Evolutionary conservation across 2,797 vertebrate species (phyloP), one percentile per base, ranked within the genome.

Genomic region (Orientallactaga sibirica): DNA sequence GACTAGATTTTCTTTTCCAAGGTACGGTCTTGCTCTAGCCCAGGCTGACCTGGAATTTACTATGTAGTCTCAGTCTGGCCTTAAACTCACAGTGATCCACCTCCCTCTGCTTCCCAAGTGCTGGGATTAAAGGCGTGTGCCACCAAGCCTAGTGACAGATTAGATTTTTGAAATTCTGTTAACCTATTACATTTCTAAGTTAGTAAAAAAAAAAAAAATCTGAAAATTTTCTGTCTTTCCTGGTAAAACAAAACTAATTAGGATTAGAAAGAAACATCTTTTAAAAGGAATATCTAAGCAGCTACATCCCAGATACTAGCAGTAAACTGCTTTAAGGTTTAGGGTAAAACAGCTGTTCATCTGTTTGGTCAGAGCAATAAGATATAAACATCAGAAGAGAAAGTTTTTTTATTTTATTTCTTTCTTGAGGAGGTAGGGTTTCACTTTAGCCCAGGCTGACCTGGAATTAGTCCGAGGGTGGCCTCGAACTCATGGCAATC

Each of bases 241-340:
- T 27, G 87, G 25, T 77, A 75, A 81, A 87, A 18, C 27, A 83
- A 82, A 85, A 66, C 33, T 43, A 94, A 8, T n/a, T 92, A 70
- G 64, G 22, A 25, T 78, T 86, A 89, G 84, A 95, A 93, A 90
- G 88, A 67, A 89, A 67, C 27, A 43, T 75, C 11, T 62, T 70
- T 81, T 52, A 88, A 77, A 55, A 58, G 55, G 55, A 58, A 58
- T 58, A 15, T 58, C 55, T 58, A 58, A 55, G 43, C 48, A 61
- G 4, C 70, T 84, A 0, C 16, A 0, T 74, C 29, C 52, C 67
- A 76, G n/a, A 64, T 48, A 52, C 33, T 71, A 55, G 3, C 2
- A 64, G 29, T n/a, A 66, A 67, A 20, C 6, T 29, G 9, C 25
- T 71, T 81, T 74, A 73, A 68, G 83, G 41, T 80, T 68, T 41